Percentiles rank a stretch among this genome's conserved stretches.
Evolutionary conservation across 2,888 invertebrate species (phyloP).

Genomic region (Stenotaenia linearis): DNA sequence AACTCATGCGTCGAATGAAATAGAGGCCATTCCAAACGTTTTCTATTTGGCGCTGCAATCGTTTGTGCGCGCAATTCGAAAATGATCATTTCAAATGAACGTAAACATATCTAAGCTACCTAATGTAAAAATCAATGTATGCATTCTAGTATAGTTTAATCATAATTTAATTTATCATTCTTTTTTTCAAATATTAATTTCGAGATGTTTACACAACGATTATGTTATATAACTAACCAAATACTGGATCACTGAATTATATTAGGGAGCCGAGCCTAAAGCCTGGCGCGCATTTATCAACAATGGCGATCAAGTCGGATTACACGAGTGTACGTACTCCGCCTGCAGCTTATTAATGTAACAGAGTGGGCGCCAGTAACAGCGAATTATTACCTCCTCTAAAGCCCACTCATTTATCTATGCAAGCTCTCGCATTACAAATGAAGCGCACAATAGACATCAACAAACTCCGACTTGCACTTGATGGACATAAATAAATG

Average conservation of each 20-base stretch:
- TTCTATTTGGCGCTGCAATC: background rate
- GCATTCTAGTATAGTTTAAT: no score
- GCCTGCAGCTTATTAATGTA: slow-evolving; percentile 4
- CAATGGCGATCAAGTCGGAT: background rate
- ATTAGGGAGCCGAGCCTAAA: background rate
- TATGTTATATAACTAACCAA: background rate
- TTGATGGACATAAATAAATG: background rate
- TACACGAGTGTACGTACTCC: background rate
- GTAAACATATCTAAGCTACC: no score
- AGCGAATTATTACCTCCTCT: slow-evolving; percentile 3
- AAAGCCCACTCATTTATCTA: slow-evolving; percentile 9
- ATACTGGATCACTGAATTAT: background rate
- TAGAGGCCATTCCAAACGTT: background rate
- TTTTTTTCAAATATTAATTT: background rate
- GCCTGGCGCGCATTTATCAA: background rate
- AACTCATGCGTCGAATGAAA: background rate
- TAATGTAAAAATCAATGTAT: no score
- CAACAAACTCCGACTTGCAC: background rate
- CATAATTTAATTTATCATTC: no score
- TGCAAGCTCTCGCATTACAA: slow-evolving; percentile 4
- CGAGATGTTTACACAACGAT: background rate
- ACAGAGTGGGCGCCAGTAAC: slow-evolving; percentile 4
- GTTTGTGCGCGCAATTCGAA: background rate
- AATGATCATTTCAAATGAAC: background rate
- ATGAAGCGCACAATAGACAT: slow-evolving; percentile 5